phyloP scores from a whole-genome alignment of 2,888 invertebrate species.

The Phortica okadai region DNA sequence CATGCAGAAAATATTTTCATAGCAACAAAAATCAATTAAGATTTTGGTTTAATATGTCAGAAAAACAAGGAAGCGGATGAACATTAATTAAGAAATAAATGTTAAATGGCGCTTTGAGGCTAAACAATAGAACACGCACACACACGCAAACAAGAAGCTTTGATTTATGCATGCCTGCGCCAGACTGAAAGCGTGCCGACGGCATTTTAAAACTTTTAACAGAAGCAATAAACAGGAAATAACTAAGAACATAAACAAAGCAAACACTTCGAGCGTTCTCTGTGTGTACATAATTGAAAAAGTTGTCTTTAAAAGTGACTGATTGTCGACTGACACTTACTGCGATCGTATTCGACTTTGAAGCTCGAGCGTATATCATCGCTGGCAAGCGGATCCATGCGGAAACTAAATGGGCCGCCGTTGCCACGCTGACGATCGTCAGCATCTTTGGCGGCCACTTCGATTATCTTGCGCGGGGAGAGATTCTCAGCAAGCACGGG shows the following conservation, averaged over 20 bases:
- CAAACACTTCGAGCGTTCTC: not conserved
- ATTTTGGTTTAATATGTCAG: constrained; percentile 25
- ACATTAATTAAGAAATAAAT: constrained; percentile 9
- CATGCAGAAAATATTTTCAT: not conserved
- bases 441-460: constrained; percentile 93
- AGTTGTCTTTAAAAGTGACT: not conserved
- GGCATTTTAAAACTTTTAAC: constrained; percentile 8
- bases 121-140: not conserved
- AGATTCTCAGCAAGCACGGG: constrained; percentile 95
- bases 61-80: not conserved
- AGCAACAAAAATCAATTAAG: constrained; percentile 27
- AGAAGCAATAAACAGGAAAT: constrained; percentile 9
- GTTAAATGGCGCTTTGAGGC: constrained; percentile 1
- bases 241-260: constrained; percentile 21
- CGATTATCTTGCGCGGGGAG: constrained; percentile 91
- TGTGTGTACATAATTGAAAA: constrained; percentile 1
- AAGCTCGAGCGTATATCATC: constrained; percentile 95
- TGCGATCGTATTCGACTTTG: constrained; percentile 96
- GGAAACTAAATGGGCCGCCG: constrained; percentile 95
- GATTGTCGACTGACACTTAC: constrained; percentile 78
- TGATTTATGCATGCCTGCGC: not conserved
- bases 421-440: constrained; percentile 94
- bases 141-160: not conserved
- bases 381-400: constrained; percentile 93
- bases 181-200: not conserved